A percentile compares a stretch with the other conserved stretches of the same genome.
These are phyloP conservation scores for Ariolimax columbianus DNA, from an alignment of 2,888 invertebrate species.

Conservation along the genomic window DNA sequence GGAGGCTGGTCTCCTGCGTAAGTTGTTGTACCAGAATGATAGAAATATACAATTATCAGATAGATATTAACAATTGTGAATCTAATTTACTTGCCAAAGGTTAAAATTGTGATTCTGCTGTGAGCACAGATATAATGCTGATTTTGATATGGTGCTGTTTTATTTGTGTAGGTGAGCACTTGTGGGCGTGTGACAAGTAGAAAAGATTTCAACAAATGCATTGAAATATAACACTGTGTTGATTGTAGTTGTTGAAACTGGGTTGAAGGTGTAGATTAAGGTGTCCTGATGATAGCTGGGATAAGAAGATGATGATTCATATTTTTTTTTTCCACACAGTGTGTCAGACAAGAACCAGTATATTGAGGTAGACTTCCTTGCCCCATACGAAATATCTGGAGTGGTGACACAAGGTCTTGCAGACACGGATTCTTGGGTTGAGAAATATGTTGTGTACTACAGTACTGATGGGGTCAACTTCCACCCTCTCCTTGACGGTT, in stretches of 20 bases:
- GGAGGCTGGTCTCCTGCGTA: slow-evolving; percentile 67
- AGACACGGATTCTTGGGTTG: slow-evolving; percentile 62
- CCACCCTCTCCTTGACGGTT: slow-evolving; percentile 27
- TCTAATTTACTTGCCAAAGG: no score
- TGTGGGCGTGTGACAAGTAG: neutral
- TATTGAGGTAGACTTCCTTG: slow-evolving; percentile 68
- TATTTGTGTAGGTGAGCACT: neutral
- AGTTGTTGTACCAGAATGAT: neutral
- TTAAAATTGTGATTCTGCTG: no score
- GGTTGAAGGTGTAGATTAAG: neutral
- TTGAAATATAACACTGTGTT: neutral
- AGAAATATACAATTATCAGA: neutral
- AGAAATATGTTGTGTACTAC: slow-evolving; percentile 60
- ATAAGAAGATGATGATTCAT: no score
- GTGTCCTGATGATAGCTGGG: neutral
- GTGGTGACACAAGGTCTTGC: slow-evolving; percentile 65
- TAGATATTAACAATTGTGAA: no score
- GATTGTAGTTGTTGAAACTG: neutral
- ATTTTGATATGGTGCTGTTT: no score
- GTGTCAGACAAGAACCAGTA: slow-evolving; percentile 60
- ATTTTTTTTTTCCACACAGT: slow-evolving; percentile 24
- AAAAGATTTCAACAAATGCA: neutral
- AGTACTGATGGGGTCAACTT: slow-evolving; percentile 65
- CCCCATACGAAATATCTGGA: slow-evolving; percentile 65
- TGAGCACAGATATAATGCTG: no score